A percentile compares a stretch with the other conserved stretches of the same genome.
These are phyloP conservation scores for Desmodus rotundus DNA, from an alignment of 2,113 vertebrate genomes.

Conservation along the genomic window DNA sequence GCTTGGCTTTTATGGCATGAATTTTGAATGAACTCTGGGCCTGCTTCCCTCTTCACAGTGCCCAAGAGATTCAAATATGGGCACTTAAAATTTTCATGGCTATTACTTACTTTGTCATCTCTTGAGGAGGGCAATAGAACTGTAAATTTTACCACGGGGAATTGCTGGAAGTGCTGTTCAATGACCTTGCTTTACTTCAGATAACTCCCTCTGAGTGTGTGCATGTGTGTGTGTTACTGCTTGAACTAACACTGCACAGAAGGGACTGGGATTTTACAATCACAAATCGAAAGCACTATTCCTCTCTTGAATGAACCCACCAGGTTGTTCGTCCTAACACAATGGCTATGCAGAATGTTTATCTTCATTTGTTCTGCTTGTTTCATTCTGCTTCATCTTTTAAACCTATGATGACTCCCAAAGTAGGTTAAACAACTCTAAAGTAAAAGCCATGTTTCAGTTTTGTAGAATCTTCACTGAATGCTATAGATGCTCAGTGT, in stretches of 20 bases:
- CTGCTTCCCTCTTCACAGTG: not conserved
- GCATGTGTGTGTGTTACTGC: not conserved
- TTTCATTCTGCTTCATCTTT: conserved; percentile 14
- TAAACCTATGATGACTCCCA: not conserved
- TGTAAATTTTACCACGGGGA: not conserved
- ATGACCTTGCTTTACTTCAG: conserved; percentile 5
- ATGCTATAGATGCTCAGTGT: not conserved
- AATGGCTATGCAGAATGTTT: not conserved
- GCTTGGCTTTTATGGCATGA: not conserved
- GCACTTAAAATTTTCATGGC: conserved; percentile 48
- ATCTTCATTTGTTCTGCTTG: not conserved
- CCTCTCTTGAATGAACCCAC: not conserved
- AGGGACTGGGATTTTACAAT: not conserved
- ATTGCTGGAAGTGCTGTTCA: not conserved
- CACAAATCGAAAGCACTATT: not conserved
- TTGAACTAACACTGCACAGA: not conserved
- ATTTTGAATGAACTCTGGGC: not conserved
- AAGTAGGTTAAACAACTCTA: not conserved
- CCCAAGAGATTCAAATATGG: conserved; percentile 42
- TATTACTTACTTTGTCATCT: conserved; percentile 57
- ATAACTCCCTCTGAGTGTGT: not conserved
- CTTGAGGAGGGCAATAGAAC: not conserved
- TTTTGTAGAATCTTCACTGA: not conserved
- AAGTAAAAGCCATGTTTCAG: not conserved
- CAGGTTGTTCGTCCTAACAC: not conserved